Conservation (phyloP, 2,888 invertebrate genomes). For the Hyalella azteca region DNA sequence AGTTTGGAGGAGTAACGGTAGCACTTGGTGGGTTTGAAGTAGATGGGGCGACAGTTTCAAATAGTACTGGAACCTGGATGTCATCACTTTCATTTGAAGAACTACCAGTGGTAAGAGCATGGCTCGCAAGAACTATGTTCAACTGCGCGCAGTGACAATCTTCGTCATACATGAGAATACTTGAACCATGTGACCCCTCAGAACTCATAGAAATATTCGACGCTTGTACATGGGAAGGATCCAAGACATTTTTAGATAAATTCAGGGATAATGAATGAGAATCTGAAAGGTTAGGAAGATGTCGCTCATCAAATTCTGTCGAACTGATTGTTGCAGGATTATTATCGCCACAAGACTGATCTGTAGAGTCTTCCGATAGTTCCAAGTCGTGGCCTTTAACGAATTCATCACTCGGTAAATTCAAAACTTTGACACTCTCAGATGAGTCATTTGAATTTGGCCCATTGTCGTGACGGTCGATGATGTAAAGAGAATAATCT, state of each 20-base stretch:
- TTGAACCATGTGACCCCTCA: not conserved
- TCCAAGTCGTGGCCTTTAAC: too few relatives aligned
- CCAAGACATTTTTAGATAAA: too few relatives aligned
- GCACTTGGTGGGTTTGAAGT: not conserved
- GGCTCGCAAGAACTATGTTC: not conserved
- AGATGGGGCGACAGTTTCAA: not conserved
- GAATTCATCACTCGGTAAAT: too few relatives aligned
- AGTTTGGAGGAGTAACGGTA: not conserved
- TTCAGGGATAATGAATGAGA: not conserved
- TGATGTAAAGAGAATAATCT: conserved; percentile 8
- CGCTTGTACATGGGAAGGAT: too few relatives aligned
- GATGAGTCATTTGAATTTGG: not conserved
- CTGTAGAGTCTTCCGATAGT: too few relatives aligned
- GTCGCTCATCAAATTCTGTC: not conserved
- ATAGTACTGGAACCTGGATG: not conserved
- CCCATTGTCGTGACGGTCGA: not conserved
- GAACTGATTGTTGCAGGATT: too few relatives aligned
- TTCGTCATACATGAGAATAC: not conserved
- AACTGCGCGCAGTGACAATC: not conserved
- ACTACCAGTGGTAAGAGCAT: not conserved
- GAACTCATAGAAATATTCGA: not conserved
- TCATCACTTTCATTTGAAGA: conserved; percentile 9
- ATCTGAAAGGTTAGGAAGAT: not conserved
- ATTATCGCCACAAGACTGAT: too few relatives aligned
- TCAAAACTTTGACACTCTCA: not conserved